These are phyloP conservation scores for Nannospalax galili DNA, from an alignment of 2,113 vertebrate genomes.

Conservation along the genomic window DNA sequence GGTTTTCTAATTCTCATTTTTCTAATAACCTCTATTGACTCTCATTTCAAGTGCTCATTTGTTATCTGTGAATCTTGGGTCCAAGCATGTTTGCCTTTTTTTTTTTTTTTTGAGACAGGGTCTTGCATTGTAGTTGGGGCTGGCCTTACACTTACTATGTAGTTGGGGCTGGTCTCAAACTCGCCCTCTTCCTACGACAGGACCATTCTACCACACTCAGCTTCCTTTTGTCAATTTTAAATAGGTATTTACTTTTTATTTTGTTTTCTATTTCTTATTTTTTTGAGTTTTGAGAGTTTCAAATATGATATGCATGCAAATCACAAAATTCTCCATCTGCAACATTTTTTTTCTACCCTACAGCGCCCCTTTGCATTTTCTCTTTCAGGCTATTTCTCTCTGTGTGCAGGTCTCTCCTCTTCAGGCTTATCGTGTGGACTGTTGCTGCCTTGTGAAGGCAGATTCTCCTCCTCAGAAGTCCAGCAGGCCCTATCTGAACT, in stretches of 20 bases:
- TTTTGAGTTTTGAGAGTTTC: neutral
- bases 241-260: neutral
- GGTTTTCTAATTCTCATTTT: neutral
- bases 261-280: neutral
- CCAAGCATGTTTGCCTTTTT: neutral
- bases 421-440: neutral
- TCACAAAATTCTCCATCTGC: neutral
- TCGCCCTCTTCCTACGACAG: neutral
- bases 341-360: neutral
- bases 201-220: too few relatives aligned
- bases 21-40: neutral
- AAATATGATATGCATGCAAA: neutral
- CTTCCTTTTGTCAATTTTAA: neutral
- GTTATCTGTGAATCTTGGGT: neutral
- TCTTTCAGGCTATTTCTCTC: too few relatives aligned
- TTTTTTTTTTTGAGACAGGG: neutral
- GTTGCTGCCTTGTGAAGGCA: neutral
- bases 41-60: neutral
- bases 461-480: neutral
- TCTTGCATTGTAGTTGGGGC: too few relatives aligned
- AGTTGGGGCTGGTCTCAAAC: neutral
- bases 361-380: neutral
- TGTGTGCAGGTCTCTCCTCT: neutral
- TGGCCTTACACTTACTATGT: neutral
- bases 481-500: neutral